phyloP scores from a whole-genome alignment of 2,888 invertebrate genomes.

The Pristionchus fissidentatus region DNA sequence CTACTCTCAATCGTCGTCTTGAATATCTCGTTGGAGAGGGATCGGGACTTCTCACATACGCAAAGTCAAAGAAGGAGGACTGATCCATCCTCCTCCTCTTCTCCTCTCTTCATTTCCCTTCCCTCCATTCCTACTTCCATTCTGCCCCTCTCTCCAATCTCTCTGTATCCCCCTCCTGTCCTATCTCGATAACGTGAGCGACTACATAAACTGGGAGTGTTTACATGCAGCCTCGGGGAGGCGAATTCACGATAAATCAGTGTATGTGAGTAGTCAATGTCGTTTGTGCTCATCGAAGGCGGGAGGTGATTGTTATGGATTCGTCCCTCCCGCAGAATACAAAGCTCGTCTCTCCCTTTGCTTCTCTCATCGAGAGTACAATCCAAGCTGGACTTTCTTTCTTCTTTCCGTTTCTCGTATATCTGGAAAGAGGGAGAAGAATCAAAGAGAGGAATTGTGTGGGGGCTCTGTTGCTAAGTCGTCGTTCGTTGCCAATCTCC shows the following conservation, averaged over 20 bases:
- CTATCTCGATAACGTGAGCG: conserved; percentile 29
- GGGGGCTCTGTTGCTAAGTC: conserved; percentile 43
- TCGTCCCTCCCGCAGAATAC: background rate
- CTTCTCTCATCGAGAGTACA: conserved; percentile 18
- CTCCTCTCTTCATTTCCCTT: background rate
- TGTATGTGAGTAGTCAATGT: too few relatives aligned
- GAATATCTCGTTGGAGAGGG: conserved; percentile 49
- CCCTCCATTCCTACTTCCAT: background rate
- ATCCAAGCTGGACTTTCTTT: conserved; percentile 41
- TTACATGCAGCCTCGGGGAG: conserved; percentile 35
- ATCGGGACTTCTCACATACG: conserved; percentile 46
- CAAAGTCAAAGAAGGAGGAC: conserved; percentile 33
- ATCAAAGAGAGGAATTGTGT: conserved; percentile 31
- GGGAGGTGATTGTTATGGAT: conserved; percentile 10
- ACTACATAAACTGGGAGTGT: conserved; percentile 36
- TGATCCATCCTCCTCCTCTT: background rate
- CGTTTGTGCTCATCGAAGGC: background rate
- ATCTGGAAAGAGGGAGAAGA: conserved; percentile 22
- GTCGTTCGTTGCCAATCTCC: conserved; percentile 4
- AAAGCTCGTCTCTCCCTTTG: conserved; percentile 14
- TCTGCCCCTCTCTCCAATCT: background rate
- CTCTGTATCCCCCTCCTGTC: background rate
- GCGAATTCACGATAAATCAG: conserved; percentile 35
- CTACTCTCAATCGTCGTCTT: conserved; percentile 39
- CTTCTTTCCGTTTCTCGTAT: conserved; percentile 43